A percentile compares a stretch with the other conserved stretches of the same genome.
Evolutionary conservation across 2,888 invertebrate genomes (phyloP).

Genomic region (Leptinotarsa rubiginosa): DNA sequence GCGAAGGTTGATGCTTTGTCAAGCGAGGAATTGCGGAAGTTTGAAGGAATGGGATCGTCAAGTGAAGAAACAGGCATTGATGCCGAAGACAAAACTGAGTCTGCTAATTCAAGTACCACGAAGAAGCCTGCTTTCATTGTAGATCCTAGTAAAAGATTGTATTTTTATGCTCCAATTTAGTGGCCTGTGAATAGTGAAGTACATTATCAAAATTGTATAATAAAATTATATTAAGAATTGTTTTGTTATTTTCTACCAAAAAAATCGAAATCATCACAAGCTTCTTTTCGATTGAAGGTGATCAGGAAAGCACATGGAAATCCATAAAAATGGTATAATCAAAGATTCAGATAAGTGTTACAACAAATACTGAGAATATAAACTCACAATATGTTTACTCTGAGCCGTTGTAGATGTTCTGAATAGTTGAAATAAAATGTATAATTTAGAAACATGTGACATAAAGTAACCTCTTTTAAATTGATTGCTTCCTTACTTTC

Average conservation of each 20-base stretch:
- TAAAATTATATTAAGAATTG: not conserved
- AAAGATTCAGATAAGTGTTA: no score
- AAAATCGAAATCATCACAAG: not conserved
- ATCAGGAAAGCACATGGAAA: no score
- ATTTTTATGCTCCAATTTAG: conserved; percentile 60
- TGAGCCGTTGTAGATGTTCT: no score
- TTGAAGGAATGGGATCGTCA: conserved; percentile 31
- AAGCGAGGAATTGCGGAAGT: conserved; percentile 40
- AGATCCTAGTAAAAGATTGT: conserved; percentile 64
- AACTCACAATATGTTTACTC: no score
- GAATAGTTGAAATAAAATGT: no score
- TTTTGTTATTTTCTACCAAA: not conserved
- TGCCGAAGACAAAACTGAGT: not conserved
- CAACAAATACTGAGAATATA: no score
- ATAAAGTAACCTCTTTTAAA: no score
- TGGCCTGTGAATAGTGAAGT: conserved; percentile 38
- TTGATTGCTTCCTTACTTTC: no score
- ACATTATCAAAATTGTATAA: conserved; percentile 35
- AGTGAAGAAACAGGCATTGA: conserved; percentile 24
- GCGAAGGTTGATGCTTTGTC: conserved; percentile 40
- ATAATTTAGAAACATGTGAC: no score
- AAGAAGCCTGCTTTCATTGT: conserved; percentile 56
- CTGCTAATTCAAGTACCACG: conserved; percentile 24
- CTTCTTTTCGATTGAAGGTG: no score
- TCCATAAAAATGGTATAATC: no score